Evolutionary conservation across 2,797 vertebrate species (phyloP).

Genomic region (Setipinna tenuifilis): DNA sequence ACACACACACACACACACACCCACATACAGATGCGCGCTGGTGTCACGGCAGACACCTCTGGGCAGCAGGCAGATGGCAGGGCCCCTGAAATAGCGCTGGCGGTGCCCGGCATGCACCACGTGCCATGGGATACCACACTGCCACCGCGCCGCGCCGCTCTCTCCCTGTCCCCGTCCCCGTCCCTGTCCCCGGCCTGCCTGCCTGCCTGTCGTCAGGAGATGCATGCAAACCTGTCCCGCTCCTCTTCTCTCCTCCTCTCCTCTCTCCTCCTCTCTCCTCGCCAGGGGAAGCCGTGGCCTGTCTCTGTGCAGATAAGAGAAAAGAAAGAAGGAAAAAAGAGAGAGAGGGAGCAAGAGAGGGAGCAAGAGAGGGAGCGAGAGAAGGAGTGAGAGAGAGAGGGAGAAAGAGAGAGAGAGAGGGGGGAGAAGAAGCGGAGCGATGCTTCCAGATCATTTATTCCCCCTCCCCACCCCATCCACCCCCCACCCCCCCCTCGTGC

Average conservation of each 20-base stretch:
- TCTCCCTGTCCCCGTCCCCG: slow-evolving; percentile 14
- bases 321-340: neutral
- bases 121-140: slow-evolving; percentile 1
- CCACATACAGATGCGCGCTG: slow-evolving; percentile 41
- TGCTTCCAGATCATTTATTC: slow-evolving; percentile 37
- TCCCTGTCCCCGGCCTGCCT: slow-evolving; percentile 27
- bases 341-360: neutral
- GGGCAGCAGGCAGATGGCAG: slow-evolving; percentile 24
- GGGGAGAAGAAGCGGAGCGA: neutral
- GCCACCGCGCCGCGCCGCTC: neutral
- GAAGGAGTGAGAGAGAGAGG: neutral
- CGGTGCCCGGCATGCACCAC: neutral
- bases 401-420: neutral
- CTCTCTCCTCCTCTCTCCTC: slow-evolving; percentile 9
- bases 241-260: neutral
- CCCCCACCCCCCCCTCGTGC: no score
- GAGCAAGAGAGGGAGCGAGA: neutral
- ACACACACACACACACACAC: slow-evolving; percentile 43
- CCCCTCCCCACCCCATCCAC: neutral
- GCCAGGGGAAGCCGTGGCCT: slow-evolving; percentile 40
- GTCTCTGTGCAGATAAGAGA: slow-evolving; percentile 50
- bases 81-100: slow-evolving; percentile 16
- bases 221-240: slow-evolving; percentile 15
- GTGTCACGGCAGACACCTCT: slow-evolving; percentile 31
- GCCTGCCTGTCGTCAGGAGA: slow-evolving; percentile 15